Evolutionary conservation across 2,113 vertebrate species (phyloP), one percentile per base, ranked within the genome.

Genomic region (Sinosuthora webbiana): DNA sequence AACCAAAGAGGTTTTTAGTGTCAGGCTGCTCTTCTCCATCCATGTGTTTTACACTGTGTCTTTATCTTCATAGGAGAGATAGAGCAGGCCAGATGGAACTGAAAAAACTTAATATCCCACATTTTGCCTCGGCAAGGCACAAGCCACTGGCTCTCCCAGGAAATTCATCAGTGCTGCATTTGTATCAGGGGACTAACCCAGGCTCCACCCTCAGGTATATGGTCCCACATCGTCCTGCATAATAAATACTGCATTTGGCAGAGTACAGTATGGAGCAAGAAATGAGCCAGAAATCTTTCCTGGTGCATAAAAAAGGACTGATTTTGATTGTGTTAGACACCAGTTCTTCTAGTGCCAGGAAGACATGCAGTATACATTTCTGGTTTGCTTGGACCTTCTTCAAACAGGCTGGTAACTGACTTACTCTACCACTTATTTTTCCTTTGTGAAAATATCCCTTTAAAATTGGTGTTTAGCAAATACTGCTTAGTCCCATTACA

Each of bases 251-350:
- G 49, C 60, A 60, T 83, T 91, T 97, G 77, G 85, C 87, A 90
- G 75, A 76, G 15, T 69, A 70, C 16, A 33, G 56, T 18, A 23
- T 17, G 41, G 79, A 90, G 83, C 31, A 63, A 78, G 49, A 45
- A 94, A 41, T 2, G 53, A 94, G 87, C 78, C 95, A 88, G 59
- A 83, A 83, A 87, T 47, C 45, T 65, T 91, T 95, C 75, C 87
- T 87, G 59, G 77, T 88, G 83, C 79, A 91, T 83, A 94, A 86
- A 91, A 89, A 82, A 53, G 27, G 73, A 49, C 63, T 88, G 84
- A 95, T 70, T 89, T 83, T 94, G 89, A 96, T 94, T 91, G 94
- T 5, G 2, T 91, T 95, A 81, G 94, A 96, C 96, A 96, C 42
- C 67, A 39, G 39, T 20, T 68, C 39, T 94, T 63, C 56, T 19